These are phyloP conservation scores for Poecilus cupreus DNA, from an alignment of 2,888 invertebrate species.

Conservation along the genomic window DNA sequence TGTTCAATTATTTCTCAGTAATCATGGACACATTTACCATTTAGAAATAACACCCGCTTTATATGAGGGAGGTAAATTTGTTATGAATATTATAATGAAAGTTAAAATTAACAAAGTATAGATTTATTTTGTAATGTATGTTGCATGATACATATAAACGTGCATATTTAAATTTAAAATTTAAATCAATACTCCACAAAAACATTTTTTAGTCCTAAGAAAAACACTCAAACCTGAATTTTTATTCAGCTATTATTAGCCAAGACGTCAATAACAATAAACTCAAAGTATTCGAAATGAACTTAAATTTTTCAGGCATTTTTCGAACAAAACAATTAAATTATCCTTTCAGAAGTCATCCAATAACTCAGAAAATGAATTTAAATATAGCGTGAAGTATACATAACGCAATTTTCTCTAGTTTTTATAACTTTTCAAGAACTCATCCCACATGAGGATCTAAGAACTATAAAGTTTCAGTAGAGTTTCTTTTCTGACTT, in stretches of 20 bases:
- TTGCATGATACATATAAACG: no score
- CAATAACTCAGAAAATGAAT: constrained; percentile 4
- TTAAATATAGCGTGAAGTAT: not conserved
- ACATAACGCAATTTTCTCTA: not conserved
- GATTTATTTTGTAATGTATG: no score
- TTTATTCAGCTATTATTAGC: not conserved
- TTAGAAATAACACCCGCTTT: no score
- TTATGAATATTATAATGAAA: no score
- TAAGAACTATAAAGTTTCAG: not conserved
- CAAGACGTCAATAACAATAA: not conserved
- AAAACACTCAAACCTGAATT: not conserved
- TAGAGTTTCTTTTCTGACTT: constrained; percentile 23
- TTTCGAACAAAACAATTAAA: not conserved
- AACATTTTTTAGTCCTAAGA: not conserved
- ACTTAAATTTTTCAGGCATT: not conserved
- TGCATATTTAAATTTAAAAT: not conserved
- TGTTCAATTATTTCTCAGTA: no score
- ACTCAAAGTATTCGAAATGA: not conserved
- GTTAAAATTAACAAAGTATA: no score
- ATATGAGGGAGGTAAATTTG: no score
- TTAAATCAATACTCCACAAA: not conserved
- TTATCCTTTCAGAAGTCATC: not conserved
- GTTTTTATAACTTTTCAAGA: not conserved
- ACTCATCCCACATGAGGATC: not conserved
- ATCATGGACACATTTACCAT: no score